Percentiles rank a stretch among this genome's conserved stretches.
phyloP scores from a whole-genome alignment of 2,113 vertebrate genomes.

The Microcebus lehilahytsara region DNA sequence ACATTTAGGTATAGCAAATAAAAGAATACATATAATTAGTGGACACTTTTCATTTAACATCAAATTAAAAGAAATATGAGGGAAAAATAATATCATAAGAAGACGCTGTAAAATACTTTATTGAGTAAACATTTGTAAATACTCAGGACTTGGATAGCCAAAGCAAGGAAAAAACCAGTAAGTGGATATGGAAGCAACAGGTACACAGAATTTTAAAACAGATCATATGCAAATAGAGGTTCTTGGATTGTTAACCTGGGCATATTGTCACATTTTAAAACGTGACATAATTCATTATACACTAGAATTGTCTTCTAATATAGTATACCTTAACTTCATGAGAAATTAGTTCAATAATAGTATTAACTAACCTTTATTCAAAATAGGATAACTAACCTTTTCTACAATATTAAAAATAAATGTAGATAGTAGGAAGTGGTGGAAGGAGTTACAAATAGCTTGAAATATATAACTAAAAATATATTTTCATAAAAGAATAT shows the following conservation, averaged over 20 bases:
- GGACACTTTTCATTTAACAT: slow-evolving; percentile 33
- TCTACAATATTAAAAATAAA: background rate
- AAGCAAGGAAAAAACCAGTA: background rate
- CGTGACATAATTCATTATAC: background rate
- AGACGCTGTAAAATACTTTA: slow-evolving; percentile 9
- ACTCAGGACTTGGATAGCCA: background rate
- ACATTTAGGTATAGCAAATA: slow-evolving; percentile 34
- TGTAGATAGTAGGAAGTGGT: background rate
- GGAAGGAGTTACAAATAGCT: background rate
- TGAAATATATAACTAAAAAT: background rate
- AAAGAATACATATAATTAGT: slow-evolving; percentile 43
- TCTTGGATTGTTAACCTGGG: background rate
- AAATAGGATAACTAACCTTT: background rate
- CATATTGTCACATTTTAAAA: background rate
- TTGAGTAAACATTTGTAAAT: background rate
- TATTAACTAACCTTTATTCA: background rate
- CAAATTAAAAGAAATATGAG: slow-evolving; percentile 25
- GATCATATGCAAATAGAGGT: background rate
- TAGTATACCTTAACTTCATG: background rate
- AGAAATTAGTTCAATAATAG: background rate
- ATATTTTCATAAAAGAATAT: background rate
- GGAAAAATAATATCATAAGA: background rate
- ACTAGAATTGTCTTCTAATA: background rate
- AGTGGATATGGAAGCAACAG: background rate
- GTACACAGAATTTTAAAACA: background rate